Percentiles rank a stretch among this genome's conserved stretches.
These are phyloP conservation scores for Nebria ingens DNA, from an alignment of 1,140 invertebrate species.

Conservation along the genomic window DNA sequence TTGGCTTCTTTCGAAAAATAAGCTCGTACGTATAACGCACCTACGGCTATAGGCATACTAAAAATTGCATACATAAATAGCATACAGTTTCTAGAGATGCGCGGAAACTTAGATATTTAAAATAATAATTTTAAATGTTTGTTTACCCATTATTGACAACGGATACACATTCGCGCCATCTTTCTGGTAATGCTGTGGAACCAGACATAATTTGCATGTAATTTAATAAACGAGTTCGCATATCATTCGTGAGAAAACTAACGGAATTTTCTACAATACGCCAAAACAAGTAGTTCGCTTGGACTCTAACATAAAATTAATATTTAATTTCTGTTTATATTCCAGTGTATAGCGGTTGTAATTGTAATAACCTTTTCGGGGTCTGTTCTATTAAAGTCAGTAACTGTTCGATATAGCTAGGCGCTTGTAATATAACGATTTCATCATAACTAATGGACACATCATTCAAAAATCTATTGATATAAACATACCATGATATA, in stretches of 20 bases:
- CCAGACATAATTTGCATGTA: slow-evolving; percentile 67
- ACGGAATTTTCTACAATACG: slow-evolving; percentile 60
- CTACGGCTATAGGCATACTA: slow-evolving; percentile 66
- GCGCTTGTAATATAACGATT: slow-evolving; percentile 68
- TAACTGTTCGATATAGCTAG: slow-evolving; percentile 60
- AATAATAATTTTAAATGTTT: slow-evolving; percentile 15
- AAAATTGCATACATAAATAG: slow-evolving; percentile 17
- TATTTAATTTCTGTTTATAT: neutral
- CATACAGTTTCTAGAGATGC: neutral
- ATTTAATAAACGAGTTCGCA: slow-evolving; percentile 57
- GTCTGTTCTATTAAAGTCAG: slow-evolving; percentile 45
- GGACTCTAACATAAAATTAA: slow-evolving; percentile 32
- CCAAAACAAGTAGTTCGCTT: slow-evolving; percentile 79
- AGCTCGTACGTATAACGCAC: slow-evolving; percentile 62
- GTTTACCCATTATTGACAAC: slow-evolving; percentile 53
- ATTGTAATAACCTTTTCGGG: slow-evolving; percentile 44
- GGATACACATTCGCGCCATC: slow-evolving; percentile 81
- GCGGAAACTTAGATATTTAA: neutral
- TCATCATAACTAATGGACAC: slow-evolving; percentile 54
- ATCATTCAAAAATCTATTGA: slow-evolving; percentile 59
- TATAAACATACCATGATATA: slow-evolving; percentile 70
- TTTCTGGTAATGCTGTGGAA: slow-evolving; percentile 57
- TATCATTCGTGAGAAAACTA: slow-evolving; percentile 61
- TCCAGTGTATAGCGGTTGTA: slow-evolving; percentile 32
- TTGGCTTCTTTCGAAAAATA: slow-evolving; percentile 63